Conservation (phyloP, 2,113 vertebrate species). For the Coregonus clupeaformis region DNA sequence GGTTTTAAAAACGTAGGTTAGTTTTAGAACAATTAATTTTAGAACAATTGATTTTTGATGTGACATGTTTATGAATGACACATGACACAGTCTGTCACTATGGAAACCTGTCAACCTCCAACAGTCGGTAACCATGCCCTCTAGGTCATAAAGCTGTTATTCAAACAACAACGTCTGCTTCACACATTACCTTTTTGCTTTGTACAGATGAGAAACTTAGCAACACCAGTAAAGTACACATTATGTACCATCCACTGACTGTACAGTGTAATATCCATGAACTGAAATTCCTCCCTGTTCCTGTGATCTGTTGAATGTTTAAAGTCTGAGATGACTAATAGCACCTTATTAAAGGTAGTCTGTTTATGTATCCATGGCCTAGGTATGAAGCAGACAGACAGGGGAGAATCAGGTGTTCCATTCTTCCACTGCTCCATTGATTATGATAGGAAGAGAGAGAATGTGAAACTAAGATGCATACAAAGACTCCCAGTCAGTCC, state of each 20-base stretch:
- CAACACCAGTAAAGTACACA: neutral
- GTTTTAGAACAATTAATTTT: too few relatives aligned
- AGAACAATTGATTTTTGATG: neutral
- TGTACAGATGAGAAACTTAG: neutral
- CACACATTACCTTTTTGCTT: slow-evolving; percentile 4
- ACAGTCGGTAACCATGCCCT: neutral
- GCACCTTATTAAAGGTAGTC: neutral
- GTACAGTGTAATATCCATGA: too few relatives aligned
- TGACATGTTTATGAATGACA: neutral
- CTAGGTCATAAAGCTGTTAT: neutral
- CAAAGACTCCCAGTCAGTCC: neutral
- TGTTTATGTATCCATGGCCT: neutral
- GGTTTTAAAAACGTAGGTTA: neutral
- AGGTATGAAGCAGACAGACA: neutral
- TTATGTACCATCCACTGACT: neutral
- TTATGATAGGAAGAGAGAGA: too few relatives aligned
- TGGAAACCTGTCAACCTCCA: neutral
- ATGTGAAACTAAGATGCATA: too few relatives aligned
- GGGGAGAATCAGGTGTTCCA: neutral
- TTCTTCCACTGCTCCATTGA: too few relatives aligned
- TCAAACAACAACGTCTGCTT: neutral
- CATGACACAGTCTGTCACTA: neutral
- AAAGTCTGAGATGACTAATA: neutral
- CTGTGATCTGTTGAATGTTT: neutral
- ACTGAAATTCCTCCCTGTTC: neutral